These are phyloP conservation scores for Eupithecia insigniata DNA, from an alignment of 2,888 invertebrate species.

Conservation along the genomic window DNA sequence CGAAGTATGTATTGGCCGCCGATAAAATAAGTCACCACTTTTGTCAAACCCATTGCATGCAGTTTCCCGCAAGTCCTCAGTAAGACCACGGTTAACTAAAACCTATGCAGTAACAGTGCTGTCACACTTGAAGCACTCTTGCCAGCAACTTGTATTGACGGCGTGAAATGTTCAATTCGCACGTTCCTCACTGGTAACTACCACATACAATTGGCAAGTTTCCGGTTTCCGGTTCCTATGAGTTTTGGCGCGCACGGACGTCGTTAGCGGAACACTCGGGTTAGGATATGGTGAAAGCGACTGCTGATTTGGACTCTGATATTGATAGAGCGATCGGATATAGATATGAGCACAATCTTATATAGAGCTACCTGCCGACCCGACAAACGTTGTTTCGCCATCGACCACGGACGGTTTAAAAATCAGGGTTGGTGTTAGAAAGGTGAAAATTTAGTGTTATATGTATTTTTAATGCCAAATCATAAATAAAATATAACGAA, in stretches of 20 bases:
- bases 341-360: no score
- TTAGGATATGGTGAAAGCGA: constrained; percentile 51
- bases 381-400: no score
- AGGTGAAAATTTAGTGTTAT: no score
- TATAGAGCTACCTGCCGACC: no score
- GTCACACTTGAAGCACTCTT: constrained; percentile 2
- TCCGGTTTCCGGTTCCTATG: constrained; percentile 56
- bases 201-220: constrained; percentile 50
- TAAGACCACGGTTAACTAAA: neutral
- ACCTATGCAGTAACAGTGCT: neutral
- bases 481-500: no score
- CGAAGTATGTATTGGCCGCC: neutral
- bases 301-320: neutral
- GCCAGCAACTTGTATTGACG: constrained; percentile 14
- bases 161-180: constrained; percentile 24
- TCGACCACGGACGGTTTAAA: no score
- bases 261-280: constrained; percentile 73
- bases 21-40: neutral
- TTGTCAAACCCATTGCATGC: neutral
- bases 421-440: no score
- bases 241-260: constrained; percentile 71
- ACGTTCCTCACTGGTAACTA: constrained; percentile 37
- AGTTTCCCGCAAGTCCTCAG: neutral
- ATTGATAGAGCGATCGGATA: neutral
- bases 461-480: no score